phyloP scores from a whole-genome alignment of 2,888 invertebrate genomes.

The Parochlus steinenii region DNA sequence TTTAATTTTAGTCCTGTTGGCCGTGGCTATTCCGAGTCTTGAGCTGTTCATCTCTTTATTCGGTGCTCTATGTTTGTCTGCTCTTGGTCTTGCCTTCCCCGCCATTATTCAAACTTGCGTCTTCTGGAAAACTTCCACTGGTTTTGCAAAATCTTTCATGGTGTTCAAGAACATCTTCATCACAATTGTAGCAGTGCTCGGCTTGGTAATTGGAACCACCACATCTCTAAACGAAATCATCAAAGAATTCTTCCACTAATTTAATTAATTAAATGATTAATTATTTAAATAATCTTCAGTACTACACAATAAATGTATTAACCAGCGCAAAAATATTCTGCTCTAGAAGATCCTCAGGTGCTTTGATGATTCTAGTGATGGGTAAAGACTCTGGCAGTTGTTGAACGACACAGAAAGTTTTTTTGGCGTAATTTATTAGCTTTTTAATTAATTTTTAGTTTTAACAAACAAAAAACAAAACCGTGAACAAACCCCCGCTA shows the following conservation, averaged over 20 bases:
- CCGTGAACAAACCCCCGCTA: too few species aligned
- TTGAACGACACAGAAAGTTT: too few species aligned
- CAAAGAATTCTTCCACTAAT: constrained; percentile 30
- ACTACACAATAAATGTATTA: too few species aligned
- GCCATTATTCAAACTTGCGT: constrained; percentile 74
- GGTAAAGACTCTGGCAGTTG: too few species aligned
- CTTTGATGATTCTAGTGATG: too few species aligned
- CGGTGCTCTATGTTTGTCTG: constrained; percentile 81
- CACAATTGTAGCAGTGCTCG: constrained; percentile 46
- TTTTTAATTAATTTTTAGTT: too few species aligned
- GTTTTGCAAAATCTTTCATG: constrained; percentile 38
- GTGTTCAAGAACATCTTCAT: constrained; percentile 43
- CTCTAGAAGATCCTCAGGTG: too few species aligned
- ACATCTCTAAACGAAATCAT: constrained; percentile 49
- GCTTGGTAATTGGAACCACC: constrained; percentile 51
- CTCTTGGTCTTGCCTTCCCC: constrained; percentile 77
- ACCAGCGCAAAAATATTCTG: too few species aligned
- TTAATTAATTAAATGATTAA: not conserved
- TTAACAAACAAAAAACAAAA: too few species aligned
- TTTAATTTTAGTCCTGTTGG: constrained; percentile 53
- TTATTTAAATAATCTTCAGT: too few species aligned
- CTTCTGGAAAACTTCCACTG: constrained; percentile 51
- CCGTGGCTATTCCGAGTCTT: constrained; percentile 69
- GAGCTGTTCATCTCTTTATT: constrained; percentile 65
- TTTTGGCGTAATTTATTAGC: too few species aligned